These are phyloP conservation scores for Burhinus bistriatus DNA, from an alignment of 2,113 vertebrate species.

Conservation along the genomic window DNA sequence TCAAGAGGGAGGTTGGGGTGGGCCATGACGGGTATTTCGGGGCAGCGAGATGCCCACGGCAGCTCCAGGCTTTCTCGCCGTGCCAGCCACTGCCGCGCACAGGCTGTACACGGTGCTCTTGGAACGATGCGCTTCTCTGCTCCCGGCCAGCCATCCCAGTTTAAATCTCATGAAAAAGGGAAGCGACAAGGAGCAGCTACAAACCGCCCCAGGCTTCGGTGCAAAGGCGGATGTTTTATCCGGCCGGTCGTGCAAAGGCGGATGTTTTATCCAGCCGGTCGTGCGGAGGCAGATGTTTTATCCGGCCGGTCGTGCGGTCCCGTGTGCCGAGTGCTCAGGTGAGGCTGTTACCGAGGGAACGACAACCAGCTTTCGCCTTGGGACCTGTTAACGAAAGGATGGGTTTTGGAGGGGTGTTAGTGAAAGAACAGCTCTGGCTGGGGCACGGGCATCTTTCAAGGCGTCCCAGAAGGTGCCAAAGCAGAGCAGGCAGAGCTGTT, in stretches of 20 bases:
- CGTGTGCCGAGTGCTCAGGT: accelerated
- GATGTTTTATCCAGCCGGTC: accelerated
- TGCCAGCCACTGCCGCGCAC: accelerated
- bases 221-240: background rate
- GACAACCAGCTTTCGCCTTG: background rate
- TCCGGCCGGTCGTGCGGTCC: accelerated
- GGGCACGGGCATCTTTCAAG: background rate
- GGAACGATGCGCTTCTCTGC: background rate
- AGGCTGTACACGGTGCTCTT: accelerated
- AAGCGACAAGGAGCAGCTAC: background rate
- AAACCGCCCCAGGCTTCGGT: background rate
- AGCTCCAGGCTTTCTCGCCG: background rate
- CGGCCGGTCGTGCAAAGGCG: accelerated
- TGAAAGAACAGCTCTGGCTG: background rate
- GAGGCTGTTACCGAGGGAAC: background rate
- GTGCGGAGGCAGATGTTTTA: background rate
- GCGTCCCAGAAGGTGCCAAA: background rate
- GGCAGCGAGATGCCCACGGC: accelerated
- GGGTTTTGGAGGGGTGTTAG: background rate
- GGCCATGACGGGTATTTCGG: accelerated
- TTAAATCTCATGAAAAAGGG: background rate
- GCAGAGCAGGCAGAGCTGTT: background rate
- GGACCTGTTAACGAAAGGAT: background rate
- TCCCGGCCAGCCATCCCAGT: accelerated
- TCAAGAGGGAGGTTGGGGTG: accelerated